phyloP scores from a whole-genome alignment of 2,888 invertebrate genomes.

The Craniophora ligustri region DNA sequence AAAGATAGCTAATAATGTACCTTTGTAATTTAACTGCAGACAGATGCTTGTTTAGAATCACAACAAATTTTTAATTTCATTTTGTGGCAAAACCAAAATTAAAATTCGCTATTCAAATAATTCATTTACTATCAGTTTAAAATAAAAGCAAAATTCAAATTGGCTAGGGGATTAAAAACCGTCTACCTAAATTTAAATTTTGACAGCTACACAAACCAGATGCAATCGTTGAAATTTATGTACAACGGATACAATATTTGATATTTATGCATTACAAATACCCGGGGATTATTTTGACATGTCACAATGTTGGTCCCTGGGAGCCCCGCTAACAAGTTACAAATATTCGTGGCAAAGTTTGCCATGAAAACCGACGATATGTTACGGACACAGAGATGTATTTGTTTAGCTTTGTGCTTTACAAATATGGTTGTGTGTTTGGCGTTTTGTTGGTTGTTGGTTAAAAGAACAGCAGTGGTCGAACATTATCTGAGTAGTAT shows the following conservation, averaged over 20 bases:
- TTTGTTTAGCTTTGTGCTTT: conserved; percentile 31
- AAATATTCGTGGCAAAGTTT: conserved; percentile 55
- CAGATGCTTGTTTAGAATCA: too few relatives aligned
- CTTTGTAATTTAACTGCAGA: too few relatives aligned
- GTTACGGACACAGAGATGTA: conserved; percentile 24
- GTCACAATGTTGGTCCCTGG: conserved; percentile 14
- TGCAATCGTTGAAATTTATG: conserved; percentile 18
- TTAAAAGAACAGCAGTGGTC: background rate
- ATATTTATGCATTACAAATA: conserved; percentile 34
- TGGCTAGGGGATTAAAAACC: background rate
- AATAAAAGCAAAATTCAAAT: background rate
- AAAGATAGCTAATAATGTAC: too few relatives aligned
- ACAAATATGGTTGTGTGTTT: conserved; percentile 28
- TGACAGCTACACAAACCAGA: conserved; percentile 5
- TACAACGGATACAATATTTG: conserved; percentile 32
- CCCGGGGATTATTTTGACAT: conserved; percentile 40
- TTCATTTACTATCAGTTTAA: too few relatives aligned
- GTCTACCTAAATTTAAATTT: conserved; percentile 1
- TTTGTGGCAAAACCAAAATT: too few relatives aligned
- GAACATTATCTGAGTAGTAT: background rate
- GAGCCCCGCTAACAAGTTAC: conserved; percentile 47
- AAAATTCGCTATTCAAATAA: too few relatives aligned
- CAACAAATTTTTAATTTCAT: too few relatives aligned
- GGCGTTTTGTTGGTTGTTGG: conserved; percentile 3
- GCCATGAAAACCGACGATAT: conserved; percentile 26